Base-by-base conservation (phyloP, 2,888 invertebrate genomes). In the Zaprionus obscuricornis region DNA sequence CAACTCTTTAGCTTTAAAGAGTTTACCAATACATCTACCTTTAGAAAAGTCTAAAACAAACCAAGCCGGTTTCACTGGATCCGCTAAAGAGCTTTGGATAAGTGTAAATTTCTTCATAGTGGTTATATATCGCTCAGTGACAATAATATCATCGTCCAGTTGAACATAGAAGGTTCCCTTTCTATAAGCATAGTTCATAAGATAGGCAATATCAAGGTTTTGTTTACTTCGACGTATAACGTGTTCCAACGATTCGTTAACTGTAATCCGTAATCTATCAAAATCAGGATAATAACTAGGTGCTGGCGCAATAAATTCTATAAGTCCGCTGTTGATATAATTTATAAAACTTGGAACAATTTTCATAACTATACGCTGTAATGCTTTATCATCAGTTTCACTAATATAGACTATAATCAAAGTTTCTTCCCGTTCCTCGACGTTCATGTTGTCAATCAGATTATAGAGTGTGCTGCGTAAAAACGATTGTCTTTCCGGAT, bases 131-230 rank as follows among this genome's bases (percentile, higher is more conserved):
- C 93, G 93, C 87, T 96, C n/a, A n/a, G n/a, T n/a, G n/a, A n/a
- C n/a, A n/a, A n/a, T n/a, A n/a, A 98, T 96, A 87, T 98, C 98
- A 87, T 98, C 98, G 90, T 98, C 98, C 6, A 98, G 91, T 92
- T 98, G 96, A 8, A 98, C 93, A 88, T 98, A 98, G 90, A 95
- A 98, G 0, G 93, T 94, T 16, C 87, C 98, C 88, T 95, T 95
- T 0, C 95, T 93, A 83, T 96, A 95, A 0, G 96, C 95, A 87
- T 98, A 98, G 55, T 97, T 94, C 98, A 98, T 98, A 11, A 98
- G 91, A 90, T 95, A 98, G 0, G 97, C 94, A 86, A 95, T 96
- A 89, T 98, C 98, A 55, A 98, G 91, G 88, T 98, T 98, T 89
- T 98, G 98, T 86, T 98, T 98, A 1, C 97, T 96, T 46, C 98